Conservation (phyloP, 23 tunicate genomes). For the Oikopleura albicans region DNA sequence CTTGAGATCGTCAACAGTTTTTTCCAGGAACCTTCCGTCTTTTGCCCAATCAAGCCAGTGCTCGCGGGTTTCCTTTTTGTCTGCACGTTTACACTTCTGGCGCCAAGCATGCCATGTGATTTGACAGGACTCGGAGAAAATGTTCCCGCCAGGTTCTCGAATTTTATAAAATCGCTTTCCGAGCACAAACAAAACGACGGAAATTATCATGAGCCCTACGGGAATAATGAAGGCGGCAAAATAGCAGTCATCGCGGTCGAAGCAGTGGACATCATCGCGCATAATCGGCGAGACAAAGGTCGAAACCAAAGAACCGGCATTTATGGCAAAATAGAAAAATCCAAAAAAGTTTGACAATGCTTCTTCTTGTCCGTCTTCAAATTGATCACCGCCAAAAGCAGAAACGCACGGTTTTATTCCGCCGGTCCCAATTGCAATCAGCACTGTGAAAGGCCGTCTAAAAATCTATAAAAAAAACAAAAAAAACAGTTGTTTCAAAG, state of each 20-base stretch:
- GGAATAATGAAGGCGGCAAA: constrained; percentile 89
- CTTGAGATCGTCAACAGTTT: constrained; percentile 27
- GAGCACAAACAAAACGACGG: constrained; percentile 21
- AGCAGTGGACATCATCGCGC: constrained; percentile 38
- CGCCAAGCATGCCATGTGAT: background rate
- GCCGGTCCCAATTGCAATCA: constrained; percentile 91
- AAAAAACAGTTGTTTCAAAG: too few species aligned
- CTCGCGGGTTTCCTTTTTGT: background rate
- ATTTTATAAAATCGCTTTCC: background rate
- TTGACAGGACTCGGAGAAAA: background rate
- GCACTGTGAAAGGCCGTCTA: constrained; percentile 48
- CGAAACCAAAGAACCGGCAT: constrained; percentile 88
- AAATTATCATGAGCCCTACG: constrained; percentile 72
- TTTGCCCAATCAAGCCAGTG: constrained; percentile 6
- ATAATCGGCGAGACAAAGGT: constrained; percentile 75
- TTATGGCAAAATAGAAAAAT: constrained; percentile 86
- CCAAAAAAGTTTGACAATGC: constrained; percentile 39
- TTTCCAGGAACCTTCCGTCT: background rate
- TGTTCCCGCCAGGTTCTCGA: background rate
- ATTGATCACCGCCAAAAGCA: constrained; percentile 98
- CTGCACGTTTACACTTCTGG: background rate
- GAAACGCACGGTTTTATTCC: constrained; percentile 98
- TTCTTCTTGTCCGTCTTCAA: constrained; percentile 33
- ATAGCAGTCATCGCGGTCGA: constrained; percentile 83
- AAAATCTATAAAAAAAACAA: too few species aligned